phyloP scores from a whole-genome alignment of 2,113 vertebrate genomes.

The Xyliphius kryptos region DNA sequence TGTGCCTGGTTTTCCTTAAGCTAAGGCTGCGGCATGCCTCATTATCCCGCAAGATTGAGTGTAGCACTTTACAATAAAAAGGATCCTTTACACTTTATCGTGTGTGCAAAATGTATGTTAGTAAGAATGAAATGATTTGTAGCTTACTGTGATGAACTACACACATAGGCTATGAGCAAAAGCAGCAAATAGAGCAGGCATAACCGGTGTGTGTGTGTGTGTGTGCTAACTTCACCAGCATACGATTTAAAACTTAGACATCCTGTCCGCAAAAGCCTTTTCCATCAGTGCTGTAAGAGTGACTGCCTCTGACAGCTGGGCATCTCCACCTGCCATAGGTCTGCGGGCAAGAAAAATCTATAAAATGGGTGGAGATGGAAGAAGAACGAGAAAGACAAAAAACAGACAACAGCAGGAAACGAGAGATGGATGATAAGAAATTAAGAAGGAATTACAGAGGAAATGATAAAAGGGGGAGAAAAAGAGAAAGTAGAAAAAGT shows the following conservation, averaged over 20 bases:
- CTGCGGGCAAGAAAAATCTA: slow-evolving; percentile 18
- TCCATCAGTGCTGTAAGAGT: no score
- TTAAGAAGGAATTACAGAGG: background rate
- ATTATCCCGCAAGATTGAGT: slow-evolving; percentile 28
- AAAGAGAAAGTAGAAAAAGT: no score
- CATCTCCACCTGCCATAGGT: slow-evolving; percentile 12
- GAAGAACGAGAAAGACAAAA: background rate
- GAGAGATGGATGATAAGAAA: background rate
- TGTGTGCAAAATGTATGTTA: slow-evolving; percentile 11
- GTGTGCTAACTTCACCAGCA: no score
- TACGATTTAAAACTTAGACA: no score
- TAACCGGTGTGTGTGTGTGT: no score
- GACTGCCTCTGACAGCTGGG: slow-evolving; percentile 23
- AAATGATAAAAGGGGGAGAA: background rate
- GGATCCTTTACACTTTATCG: slow-evolving; percentile 27
- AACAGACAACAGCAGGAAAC: no score
- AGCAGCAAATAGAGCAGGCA: no score
- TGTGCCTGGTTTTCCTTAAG: slow-evolving; percentile 22
- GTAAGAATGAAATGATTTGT: slow-evolving; percentile 5
- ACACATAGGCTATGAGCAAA: no score
- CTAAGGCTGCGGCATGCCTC: slow-evolving; percentile 21
- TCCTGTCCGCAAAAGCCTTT: no score
- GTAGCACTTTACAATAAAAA: slow-evolving; percentile 26
- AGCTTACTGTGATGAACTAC: background rate
- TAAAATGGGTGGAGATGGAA: slow-evolving; percentile 1